phyloP scores from a whole-genome alignment of 2,797 vertebrate genomes.

The Phrynocephalus guinanensis region DNA sequence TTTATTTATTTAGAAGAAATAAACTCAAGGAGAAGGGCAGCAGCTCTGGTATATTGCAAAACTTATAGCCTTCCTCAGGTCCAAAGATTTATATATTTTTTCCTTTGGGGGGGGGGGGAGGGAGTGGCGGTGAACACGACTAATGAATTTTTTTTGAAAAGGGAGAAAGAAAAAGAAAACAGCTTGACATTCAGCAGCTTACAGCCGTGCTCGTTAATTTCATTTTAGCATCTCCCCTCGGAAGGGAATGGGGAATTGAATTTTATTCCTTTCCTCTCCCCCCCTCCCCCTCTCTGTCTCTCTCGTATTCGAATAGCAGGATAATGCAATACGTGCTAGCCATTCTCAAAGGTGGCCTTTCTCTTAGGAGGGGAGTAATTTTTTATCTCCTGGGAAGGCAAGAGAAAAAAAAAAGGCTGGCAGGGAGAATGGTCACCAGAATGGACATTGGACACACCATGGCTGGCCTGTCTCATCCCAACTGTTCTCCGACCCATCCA shows the following conservation, averaged over 20 bases:
- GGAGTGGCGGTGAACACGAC: no score
- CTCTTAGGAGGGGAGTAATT: no score
- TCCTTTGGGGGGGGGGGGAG: no score
- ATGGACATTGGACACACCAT: neutral
- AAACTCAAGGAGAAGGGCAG: neutral
- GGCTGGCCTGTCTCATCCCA: no score
- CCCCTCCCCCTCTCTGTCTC: neutral
- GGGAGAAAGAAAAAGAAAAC: slow-evolving; percentile 21
- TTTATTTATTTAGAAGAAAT: no score
- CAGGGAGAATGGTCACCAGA: no score
- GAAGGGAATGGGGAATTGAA: slow-evolving; percentile 4
- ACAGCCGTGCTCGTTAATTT: neutral
- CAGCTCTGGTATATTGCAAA: slow-evolving; percentile 46
- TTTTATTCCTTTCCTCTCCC: slow-evolving; percentile 3
- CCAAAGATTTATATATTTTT: neutral
- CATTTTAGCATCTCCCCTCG: slow-evolving; percentile 33
- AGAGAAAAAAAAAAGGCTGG: neutral
- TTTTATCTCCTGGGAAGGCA: neutral
- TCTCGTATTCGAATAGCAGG: neutral
- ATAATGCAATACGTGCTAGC: neutral
- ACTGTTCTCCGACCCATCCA: no score
- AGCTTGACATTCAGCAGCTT: neutral
- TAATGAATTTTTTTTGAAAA: neutral
- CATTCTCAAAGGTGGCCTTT: neutral
- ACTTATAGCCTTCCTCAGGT: slow-evolving; percentile 49